phyloP scores from a whole-genome alignment of 2,888 invertebrate genomes.

The Phragmatobia fuliginosa region DNA sequence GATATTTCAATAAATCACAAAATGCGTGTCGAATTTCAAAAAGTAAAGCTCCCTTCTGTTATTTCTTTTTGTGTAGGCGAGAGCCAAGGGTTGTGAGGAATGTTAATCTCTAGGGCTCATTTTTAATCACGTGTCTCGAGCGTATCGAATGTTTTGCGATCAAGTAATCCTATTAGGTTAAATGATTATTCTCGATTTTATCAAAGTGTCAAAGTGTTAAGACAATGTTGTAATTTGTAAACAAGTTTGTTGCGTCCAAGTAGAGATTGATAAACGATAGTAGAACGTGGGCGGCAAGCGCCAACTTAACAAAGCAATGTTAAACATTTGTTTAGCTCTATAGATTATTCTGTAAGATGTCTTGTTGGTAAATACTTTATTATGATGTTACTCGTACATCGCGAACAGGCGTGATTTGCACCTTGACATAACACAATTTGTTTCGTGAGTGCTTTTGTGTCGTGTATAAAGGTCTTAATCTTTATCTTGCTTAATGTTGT shows the following conservation, averaged over 20 bases:
- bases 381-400: conserved; percentile 51
- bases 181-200: conserved; percentile 51
- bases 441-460: conserved; percentile 47
- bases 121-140: conserved; percentile 66
- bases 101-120: conserved; percentile 75
- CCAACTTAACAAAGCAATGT: conserved; percentile 66
- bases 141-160: conserved; percentile 59
- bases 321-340: conserved; percentile 75
- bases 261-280: conserved; percentile 70
- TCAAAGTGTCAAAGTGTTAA: conserved; percentile 45
- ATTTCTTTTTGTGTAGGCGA: conserved; percentile 63
- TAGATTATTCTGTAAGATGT: conserved; percentile 69
- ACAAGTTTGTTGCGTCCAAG: conserved; percentile 51
- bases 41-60: conserved; percentile 69
- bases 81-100: conserved; percentile 68
- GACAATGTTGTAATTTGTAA: conserved; percentile 58
- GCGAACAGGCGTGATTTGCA: conserved; percentile 68
- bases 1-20: conserved; percentile 85
- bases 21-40: conserved; percentile 81
- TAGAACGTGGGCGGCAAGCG: conserved; percentile 63
- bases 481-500: conserved; percentile 1
- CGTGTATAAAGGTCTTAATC: conserved; percentile 28
- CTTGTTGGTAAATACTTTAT: conserved; percentile 66
- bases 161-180: conserved; percentile 59
- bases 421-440: conserved; percentile 57